Base-by-base conservation (phyloP, 2,888 invertebrate genomes). In the Cheilosia pagana region DNA sequence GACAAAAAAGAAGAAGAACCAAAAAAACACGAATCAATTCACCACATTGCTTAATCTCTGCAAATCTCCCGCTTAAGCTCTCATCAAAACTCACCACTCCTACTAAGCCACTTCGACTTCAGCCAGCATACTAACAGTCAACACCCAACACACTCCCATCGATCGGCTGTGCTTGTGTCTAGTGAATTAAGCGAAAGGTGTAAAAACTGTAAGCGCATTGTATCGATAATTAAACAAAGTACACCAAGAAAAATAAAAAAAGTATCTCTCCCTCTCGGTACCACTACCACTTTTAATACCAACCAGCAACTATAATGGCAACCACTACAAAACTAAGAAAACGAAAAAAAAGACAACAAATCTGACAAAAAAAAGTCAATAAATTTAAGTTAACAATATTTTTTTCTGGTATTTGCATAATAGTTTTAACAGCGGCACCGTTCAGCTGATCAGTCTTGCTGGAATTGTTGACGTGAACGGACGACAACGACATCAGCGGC, bases 391-490 rank as follows among this genome's bases (percentile, higher is more conserved):
- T 81, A 75, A 81, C 81, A 85, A 81, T 81, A 70, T 81, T 79
- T 65, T 68, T 75, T 60, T 63, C 74, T 85, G 75, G 75, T 72
- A 81, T 86, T 86, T 86, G 85, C 85, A 86, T 86, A 86, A 86
- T 86, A 86, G 85, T 90, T 88, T 89, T 88, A 89, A 90, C 88
- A 88, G 90, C 89, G 88, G 88, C 88, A 89, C 86, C 89, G 89
- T 89, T 88, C 87, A 88, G 85, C 87, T 88, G 89, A 89, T 91
- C 89, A 91, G 90, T 91, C 88, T 89, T 88, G 89, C 88, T 89
- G 90, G 89, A 89, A 89, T 89, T 89, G 89, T 90, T 89, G 90
- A 89, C 89, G 90, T 87, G 89, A 89, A 89, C 89, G 89, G 91
- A 67, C 71, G 71, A 48, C 71, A 67, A 62, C 71, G 71, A 68